Base-by-base conservation (phyloP, 2,888 invertebrate species). In the Phymatocera aterrima region DNA sequence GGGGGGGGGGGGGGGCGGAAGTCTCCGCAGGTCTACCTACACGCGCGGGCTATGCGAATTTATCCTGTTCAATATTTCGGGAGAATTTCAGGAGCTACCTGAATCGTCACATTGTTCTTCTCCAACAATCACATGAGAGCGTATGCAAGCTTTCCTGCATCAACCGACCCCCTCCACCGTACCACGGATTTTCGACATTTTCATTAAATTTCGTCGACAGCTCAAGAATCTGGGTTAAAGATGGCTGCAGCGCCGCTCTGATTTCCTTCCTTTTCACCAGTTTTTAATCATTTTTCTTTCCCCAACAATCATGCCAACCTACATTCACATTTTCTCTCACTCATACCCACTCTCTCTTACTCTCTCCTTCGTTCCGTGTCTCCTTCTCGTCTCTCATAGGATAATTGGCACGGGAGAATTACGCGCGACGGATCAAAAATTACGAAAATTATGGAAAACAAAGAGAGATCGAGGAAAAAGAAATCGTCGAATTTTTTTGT, bases 51-150 rank as follows among this genome's bases (percentile, higher is more conserved):
- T 68, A 78, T 79, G 75, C 74, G 61, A 80, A 75, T 61, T 79
- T 40, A 77, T 77, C 80, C 81, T 40, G 51, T 64, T 77, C 51
- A 48, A 77, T 64, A 46, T 34, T 77, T 64, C n/a, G 31, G 34
- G 64, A 61, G 61, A 64, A 78, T 78, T 57, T 54, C 57, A 54
- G 54, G 54, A 51, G 40, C 34, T 31, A 54, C n/a, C n/a, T n/a
- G 64, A 78, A 72, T 57, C n/a, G 78, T 79, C 83, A 81, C 81
- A 81, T 83, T 83, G 84, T 83, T 79, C 81, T 80, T 80, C 82
- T 83, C 80, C 85, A 84, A 85, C 84, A 84, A 84, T 85, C 84
- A 60, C 60, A 24, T 28, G 46, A 28, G 31, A 43, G 48, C 31
- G 18, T 24, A 21, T 8, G 65, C 40, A 43, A 68, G 24, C 43